Conservation (phyloP, 1,140 invertebrate species). For the Ylistrum balloti region DNA sequence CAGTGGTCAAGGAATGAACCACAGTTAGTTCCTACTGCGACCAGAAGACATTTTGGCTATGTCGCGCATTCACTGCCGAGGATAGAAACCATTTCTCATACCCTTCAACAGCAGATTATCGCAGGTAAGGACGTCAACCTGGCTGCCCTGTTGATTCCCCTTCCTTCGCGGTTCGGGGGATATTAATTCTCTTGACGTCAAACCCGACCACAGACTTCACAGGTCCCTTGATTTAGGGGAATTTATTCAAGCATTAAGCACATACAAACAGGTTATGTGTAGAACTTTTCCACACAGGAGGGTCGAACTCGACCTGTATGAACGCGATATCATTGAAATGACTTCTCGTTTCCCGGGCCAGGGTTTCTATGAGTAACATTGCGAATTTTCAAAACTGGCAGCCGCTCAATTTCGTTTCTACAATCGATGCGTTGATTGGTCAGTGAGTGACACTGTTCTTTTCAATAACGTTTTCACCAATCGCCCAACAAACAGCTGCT, state of each 20-base stretch:
- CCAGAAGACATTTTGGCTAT: background rate
- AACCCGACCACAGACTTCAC: background rate
- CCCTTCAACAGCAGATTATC: too few relatives aligned
- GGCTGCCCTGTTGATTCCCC: background rate
- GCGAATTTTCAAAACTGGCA: constrained; percentile 35
- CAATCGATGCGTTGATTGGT: constrained; percentile 48
- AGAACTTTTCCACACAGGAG: too few relatives aligned
- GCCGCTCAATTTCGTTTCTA: constrained; percentile 41
- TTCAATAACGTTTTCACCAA: too few relatives aligned
- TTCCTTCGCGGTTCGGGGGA: constrained; percentile 3
- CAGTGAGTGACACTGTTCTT: background rate
- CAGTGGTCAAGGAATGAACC: background rate
- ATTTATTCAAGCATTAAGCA: constrained; percentile 46
- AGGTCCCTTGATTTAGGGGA: background rate
- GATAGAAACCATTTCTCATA: background rate
- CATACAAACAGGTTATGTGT: constrained; percentile 41
- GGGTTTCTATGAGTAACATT: constrained; percentile 63
- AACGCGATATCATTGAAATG: too few relatives aligned
- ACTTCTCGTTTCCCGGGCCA: too few relatives aligned
- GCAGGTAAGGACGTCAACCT: background rate
- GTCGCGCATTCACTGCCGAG: background rate
- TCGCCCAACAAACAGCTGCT: background rate
- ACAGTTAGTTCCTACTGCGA: background rate
- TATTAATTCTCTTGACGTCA: background rate
- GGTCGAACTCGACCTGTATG: too few relatives aligned